phyloP scores from a whole-genome alignment of 2,113 vertebrate species.

The Lophius piscatorius region DNA sequence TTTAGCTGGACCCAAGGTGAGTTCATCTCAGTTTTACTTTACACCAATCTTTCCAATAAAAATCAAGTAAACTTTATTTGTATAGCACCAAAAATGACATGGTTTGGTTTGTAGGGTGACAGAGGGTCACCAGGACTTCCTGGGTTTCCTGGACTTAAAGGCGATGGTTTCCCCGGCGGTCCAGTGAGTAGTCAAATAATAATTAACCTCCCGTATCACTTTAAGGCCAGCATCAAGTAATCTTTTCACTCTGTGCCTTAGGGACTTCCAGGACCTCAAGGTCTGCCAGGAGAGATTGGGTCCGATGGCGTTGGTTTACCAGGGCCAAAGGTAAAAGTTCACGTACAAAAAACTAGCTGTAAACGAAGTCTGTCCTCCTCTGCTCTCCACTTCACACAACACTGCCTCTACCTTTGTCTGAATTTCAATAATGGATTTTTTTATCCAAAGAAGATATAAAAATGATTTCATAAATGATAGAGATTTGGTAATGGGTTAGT shows the following conservation, averaged over 20 bases:
- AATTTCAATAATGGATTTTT: too few species aligned
- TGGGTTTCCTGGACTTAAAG: conserved; percentile 81
- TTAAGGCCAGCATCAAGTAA: not conserved
- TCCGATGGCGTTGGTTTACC: conserved; percentile 82
- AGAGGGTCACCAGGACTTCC: conserved; percentile 74
- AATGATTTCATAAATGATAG: too few species aligned
- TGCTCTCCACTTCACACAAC: too few species aligned
- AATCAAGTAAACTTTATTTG: too few species aligned
- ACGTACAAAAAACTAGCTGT: not conserved
- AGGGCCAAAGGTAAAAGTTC: conserved; percentile 83
- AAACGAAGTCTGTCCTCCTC: not conserved
- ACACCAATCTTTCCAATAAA: not conserved
- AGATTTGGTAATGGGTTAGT: too few species aligned
- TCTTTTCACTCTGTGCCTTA: conserved; percentile 38
- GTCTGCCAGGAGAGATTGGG: conserved; percentile 81
- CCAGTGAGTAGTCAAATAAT: conserved; percentile 74
- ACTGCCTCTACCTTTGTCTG: too few species aligned
- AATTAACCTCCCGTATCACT: not conserved
- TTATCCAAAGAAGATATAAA: too few species aligned
- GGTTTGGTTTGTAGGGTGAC: conserved; percentile 77
- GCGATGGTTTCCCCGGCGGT: conserved; percentile 82
- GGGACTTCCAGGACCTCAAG: conserved; percentile 82
- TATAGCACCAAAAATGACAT: too few species aligned
- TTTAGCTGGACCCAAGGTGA: conserved; percentile 83
- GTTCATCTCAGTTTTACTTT: conserved; percentile 3